Evolutionary conservation across 2,797 vertebrate genomes (phyloP).

Genomic region (Buceros bicornis): DNA sequence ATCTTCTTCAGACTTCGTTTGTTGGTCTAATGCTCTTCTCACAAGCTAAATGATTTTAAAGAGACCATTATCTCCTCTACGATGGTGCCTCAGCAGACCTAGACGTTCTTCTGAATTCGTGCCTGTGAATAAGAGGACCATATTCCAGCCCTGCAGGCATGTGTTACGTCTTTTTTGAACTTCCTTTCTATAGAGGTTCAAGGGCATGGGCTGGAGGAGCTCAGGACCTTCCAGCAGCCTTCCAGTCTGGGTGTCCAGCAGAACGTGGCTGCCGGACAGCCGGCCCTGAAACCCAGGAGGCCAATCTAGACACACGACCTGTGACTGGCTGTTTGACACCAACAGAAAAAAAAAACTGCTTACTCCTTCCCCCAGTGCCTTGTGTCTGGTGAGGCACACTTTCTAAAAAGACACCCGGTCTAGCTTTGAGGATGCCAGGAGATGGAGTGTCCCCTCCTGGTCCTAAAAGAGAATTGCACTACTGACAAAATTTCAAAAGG

Average conservation of each 20-base stretch:
- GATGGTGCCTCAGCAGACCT: neutral
- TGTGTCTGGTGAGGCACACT: neutral
- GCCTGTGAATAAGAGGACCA: neutral
- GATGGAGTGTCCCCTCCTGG: conserved; percentile 45
- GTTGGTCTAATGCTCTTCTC: neutral
- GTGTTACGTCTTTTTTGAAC: fast-evolving
- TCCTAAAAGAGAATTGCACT: neutral
- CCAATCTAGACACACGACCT: fast-evolving
- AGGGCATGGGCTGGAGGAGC: neutral
- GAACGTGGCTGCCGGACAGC: neutral
- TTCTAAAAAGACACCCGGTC: neutral
- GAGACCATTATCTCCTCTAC: neutral
- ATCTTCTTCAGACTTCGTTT: neutral
- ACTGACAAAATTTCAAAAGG: neutral
- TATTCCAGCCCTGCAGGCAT: fast-evolving
- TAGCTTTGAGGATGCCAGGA: neutral
- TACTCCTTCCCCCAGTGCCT: neutral
- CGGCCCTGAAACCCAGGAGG: neutral
- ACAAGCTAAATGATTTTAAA: neutral
- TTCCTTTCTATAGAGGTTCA: neutral
- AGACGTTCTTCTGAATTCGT: neutral
- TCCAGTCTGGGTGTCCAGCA: neutral
- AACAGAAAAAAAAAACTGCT: neutral
- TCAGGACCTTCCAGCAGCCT: neutral
- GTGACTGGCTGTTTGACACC: neutral